Conservation (phyloP, 2,888 invertebrate genomes). For the Xylophagus ater region DNA sequence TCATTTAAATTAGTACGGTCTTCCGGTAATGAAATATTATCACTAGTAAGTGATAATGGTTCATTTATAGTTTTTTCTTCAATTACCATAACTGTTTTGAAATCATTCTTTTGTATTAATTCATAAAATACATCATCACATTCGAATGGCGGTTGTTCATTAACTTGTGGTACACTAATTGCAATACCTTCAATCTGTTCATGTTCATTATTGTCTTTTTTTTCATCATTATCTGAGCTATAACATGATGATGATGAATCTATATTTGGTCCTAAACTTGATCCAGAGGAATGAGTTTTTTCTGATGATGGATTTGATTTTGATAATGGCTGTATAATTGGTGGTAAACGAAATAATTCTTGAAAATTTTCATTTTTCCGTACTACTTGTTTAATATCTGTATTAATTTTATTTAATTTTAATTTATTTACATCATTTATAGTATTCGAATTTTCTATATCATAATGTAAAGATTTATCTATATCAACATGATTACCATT, state of each 20-base stretch:
- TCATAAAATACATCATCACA: conserved; percentile 11
- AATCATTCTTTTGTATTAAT: conserved; percentile 6
- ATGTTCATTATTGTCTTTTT: conserved; percentile 14
- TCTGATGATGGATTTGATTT: conserved; percentile 28
- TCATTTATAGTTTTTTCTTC: no score
- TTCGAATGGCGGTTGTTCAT: conserved; percentile 12
- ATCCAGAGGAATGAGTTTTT: conserved; percentile 42
- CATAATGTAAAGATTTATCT: no score
- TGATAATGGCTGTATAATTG: conserved; percentile 58
- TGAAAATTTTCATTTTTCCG: conserved; percentile 19
- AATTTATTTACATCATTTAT: conserved; percentile 1
- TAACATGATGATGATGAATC: conserved; percentile 55
- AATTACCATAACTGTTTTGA: conserved; percentile 12
- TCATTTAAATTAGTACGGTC: no score
- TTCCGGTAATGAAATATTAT: no score
- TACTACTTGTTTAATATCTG: conserved; percentile 6
- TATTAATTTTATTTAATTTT: conserved; percentile 7
- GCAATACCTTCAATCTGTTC: conserved; percentile 7
- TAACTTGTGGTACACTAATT: conserved; percentile 10
- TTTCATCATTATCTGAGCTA: conserved; percentile 38
- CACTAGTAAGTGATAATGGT: no score
- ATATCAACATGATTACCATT: no score
- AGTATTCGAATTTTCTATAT: no score
- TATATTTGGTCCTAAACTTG: conserved; percentile 58
- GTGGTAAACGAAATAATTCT: conserved; percentile 53